phyloP scores from a whole-genome alignment of 1,140 invertebrate species.

The Dendroctonus valens region DNA sequence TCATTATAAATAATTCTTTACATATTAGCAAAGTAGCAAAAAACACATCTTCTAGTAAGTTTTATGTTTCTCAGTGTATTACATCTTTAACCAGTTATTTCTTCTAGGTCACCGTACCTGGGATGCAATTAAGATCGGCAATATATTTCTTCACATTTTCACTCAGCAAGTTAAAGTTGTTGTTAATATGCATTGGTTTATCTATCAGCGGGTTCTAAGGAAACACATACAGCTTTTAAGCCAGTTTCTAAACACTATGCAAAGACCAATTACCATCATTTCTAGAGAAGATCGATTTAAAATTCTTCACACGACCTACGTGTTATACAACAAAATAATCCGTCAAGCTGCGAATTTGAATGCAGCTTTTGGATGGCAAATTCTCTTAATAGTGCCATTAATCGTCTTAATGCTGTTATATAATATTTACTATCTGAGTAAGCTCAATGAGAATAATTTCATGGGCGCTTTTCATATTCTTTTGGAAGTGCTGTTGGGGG shows the following conservation, averaged over 20 bases:
- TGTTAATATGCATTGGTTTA: conserved; percentile 5
- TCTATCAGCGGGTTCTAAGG: conserved; percentile 8
- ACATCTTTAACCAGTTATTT: no score
- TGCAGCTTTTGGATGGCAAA: conserved; percentile 9
- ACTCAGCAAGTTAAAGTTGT: conserved; percentile 1
- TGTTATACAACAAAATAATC: conserved; percentile 14
- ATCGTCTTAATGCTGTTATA: conserved; percentile 9
- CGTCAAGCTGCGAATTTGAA: conserved; percentile 6
- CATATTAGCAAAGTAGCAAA: no score
- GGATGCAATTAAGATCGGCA: conserved; percentile 6
- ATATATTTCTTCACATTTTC: conserved; percentile 5
- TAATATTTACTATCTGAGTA: conserved; percentile 6
- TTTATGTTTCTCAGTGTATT: no score
- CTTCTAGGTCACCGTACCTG: background rate
- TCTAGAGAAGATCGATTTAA: background rate
- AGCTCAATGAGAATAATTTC: background rate
- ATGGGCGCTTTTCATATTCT: background rate
- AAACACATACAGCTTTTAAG: conserved; percentile 11
- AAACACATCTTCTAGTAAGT: no score
- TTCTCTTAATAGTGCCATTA: conserved; percentile 1
- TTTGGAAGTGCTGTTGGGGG: conserved; percentile 4
- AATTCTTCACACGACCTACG: background rate
- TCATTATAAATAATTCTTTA: no score
- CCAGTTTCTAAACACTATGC: conserved; percentile 13
- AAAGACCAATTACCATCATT: background rate